Conservation (phyloP, 2,797 vertebrate genomes). For the Coracias cyanogaster region DNA sequence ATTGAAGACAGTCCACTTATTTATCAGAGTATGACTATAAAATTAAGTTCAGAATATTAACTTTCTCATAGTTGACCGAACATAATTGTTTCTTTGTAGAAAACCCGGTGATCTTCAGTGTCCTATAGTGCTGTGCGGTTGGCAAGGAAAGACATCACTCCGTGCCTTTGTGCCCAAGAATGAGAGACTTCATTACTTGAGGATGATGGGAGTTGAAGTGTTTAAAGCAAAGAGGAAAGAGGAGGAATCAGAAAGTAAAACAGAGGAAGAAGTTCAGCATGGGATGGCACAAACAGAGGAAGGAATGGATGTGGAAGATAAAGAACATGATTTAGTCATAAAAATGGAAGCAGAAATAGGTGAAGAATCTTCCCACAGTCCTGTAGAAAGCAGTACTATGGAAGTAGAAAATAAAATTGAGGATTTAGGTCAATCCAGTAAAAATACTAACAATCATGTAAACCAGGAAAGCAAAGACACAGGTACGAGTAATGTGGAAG, state of each 20-base stretch:
- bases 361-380: slow-evolving; percentile 44
- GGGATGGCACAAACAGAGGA: neutral
- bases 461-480: neutral
- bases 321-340: slow-evolving; percentile 62
- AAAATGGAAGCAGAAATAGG: slow-evolving; percentile 54
- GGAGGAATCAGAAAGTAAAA: neutral
- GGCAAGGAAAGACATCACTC: slow-evolving; percentile 96
- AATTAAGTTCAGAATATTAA: neutral
- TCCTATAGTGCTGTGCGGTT: slow-evolving; percentile 93
- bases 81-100: slow-evolving; percentile 69
- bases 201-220: slow-evolving; percentile 95
- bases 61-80: neutral
- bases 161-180: slow-evolving; percentile 96
- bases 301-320: slow-evolving; percentile 58
- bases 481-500: neutral
- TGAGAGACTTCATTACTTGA: slow-evolving; percentile 93
- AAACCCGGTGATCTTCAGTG: slow-evolving; percentile 89
- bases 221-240: slow-evolving; percentile 81
- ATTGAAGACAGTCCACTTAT: neutral
- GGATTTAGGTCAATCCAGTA: slow-evolving; percentile 5
- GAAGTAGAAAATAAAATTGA: slow-evolving; percentile 52
- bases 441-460: slow-evolving; percentile 6
- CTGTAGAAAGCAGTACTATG: slow-evolving; percentile 28
- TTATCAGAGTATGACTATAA: neutral
- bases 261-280: neutral